phyloP scores from a whole-genome alignment of 2,888 invertebrate genomes.

The Sesamia inferens region DNA sequence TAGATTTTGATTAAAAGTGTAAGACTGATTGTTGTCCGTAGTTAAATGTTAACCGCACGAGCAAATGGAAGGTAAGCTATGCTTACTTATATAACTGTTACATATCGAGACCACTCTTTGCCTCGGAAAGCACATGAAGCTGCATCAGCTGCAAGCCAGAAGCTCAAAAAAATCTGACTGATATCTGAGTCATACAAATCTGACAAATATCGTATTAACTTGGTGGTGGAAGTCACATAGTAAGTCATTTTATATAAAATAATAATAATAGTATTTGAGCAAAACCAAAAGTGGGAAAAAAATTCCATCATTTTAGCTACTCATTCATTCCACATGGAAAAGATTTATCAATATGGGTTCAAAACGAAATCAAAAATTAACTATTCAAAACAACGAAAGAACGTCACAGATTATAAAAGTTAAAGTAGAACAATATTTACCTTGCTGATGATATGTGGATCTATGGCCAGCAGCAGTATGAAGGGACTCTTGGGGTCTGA shows the following conservation, averaged over 20 bases:
- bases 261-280: not conserved
- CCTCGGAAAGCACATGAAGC: not conserved
- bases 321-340: not conserved
- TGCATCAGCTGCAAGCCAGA: not conserved
- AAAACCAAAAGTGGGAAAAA: too few relatives aligned
- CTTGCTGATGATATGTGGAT: conserved; percentile 99
- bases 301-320: too few relatives aligned
- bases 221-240: not conserved
- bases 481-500: conserved; percentile 98
- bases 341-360: conserved; percentile 14
- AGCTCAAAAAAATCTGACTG: not conserved
- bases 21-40: not conserved
- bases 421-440: conserved; percentile 80
- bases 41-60: not conserved
- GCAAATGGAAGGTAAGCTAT: not conserved
- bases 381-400: conserved; percentile 17
- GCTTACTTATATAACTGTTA: too few relatives aligned
- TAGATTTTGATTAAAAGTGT: not conserved
- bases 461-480: conserved; percentile 98
- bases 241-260: not conserved
- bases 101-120: not conserved
- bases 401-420: conserved; percentile 11
- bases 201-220: not conserved
- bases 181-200: not conserved
- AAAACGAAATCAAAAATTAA: not conserved